Base-by-base conservation (phyloP, 1,140 invertebrate species). In the Drosophila ogumai region DNA sequence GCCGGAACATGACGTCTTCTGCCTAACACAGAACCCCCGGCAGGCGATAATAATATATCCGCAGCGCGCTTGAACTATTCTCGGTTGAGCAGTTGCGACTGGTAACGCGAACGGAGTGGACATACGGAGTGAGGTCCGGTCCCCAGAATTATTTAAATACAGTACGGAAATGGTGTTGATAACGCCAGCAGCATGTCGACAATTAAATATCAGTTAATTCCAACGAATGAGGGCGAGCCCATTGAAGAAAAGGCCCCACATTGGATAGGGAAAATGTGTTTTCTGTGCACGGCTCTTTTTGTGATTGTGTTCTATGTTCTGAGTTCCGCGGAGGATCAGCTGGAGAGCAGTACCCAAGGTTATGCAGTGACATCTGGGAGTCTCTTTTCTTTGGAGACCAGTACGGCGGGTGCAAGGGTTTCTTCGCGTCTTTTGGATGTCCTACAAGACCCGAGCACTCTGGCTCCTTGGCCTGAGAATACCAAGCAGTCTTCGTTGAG, bases 141-240 rank as follows among this genome's bases (percentile, higher is more conserved):
- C 40, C 4, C 36, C 10, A 28, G 7, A n/a, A 40, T 19, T 40
- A 7, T 8, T 22, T 25, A 25, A n/a, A 15, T 56, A 36, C 15
- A 5, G 31, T 28, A 25, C 69, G 56, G 71, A 44, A 43, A 40
- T 61, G 40, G 17, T 31, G 22, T 36, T 36, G 46, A 25, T 36
- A 69, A n/a, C 49, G 28, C 22, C n/a, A n/a, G 4, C 17, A 28
- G 43, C 7, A 76, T 77, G 74, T 22, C 40, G 31, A 57, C 40
- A 3, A 77, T 55, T 54, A 77, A 68, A 77, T 77, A 77, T 44
- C 55, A 77, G 13, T 19, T 43, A 43, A 34, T 77, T 52, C 55
- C 74, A 34, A 41, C 28, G 13, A 49, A 67, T 12, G 74, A 59
- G 15, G n/a, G 8, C 6, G 19, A 10, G 8, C 22, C 13, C 2